Evolutionary conservation across 2,113 vertebrate genomes (phyloP), one percentile per base, ranked within the genome.

Genomic region (Illadopsis cleaveri): DNA sequence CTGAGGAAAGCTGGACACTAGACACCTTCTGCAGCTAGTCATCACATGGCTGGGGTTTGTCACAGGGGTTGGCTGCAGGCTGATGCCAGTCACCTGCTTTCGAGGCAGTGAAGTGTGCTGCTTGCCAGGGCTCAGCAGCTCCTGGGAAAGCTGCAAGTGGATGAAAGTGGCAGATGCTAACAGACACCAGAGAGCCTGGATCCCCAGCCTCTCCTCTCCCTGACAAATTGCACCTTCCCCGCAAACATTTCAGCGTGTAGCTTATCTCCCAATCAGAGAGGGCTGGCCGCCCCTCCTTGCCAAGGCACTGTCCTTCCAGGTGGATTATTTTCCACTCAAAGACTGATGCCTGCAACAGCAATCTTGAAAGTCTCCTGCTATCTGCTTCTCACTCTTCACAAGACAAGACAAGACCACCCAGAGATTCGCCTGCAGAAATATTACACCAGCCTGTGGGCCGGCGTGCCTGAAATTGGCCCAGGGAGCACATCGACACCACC

Each of bases 351-450:
- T 95, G 93, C 93, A 93, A 95, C 84, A 93, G 95, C 72, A 94
- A 93, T 96, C 96, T 96, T 97, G 96, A 97, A 98, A 97, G 93
- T 76, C 91, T 98, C 93, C 82, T 79, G 93, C 95, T 98, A 97
- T 98, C 98, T 97, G 96, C 95, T 97, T 97, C 91, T 95, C 96
- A 89, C 95, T 97, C 89, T 94, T 96, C 94, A 89, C 93, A 75
- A 97, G 97, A 97, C 92, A 93, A 97, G 97, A 97, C 96, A 93
- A 97, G 98, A 98, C 97, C 98, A 98, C 98, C 98, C 98, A 98
- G 97, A 37, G 94, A n/a, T 90, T 92, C 25, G 65, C 95, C 71
- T 89, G 85, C 79, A 98, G 97, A 98, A 97, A 97, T 95, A 94
- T 80, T 96, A 91, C 95, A 97, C 95, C 97, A 71, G 89, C 23